Base-by-base conservation (phyloP, 2,113 vertebrate genomes). In the Menidia beryllina region DNA sequence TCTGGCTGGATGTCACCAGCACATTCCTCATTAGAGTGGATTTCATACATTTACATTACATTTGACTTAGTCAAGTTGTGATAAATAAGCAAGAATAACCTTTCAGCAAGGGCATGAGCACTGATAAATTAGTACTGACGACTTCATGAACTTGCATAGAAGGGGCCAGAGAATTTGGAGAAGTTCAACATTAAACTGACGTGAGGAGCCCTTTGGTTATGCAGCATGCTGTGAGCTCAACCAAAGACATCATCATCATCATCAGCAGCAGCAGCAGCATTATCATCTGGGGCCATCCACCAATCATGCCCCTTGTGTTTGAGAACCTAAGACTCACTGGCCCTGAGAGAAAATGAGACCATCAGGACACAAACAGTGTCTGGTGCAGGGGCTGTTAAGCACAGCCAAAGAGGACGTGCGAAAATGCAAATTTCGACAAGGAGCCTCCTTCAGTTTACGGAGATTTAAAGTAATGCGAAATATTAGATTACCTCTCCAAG, bases 101-200 rank as follows among this genome's bases (percentile, higher is more conserved):
- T 85, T 81, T 83, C 7, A 54, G 70, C 72, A 85, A 84, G 76
- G 79, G 62, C 75, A 68, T 57, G 2, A 48, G 15, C 17, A 0
- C 36, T 71, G 75, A 87, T 75, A 50, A 81, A 85, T 81, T 57
- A 38, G 21, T 34, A 45, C 76, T 77, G 77, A 83, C 73, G 69
- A 72, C 74, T 79, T 57, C 63, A 36, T 78, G 67, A 70, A 77
- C 68, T 75, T 30, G 4, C 68, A 53, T 75, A 68, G 49, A 21
- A 61, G 55, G 53, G 66, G 69, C 51, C 58, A 58, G 67, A 65
- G 59, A 69, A 13, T 64, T 70, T 63, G 58, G 47, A 43, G 48
- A 70, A 75, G 45, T 75, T 79, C 26, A 34, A 68, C 56, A 81
- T 89, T 82, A 76, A 82, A 75, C 60, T 89, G 87, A 84, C 73